Percentiles rank a stretch among this genome's conserved stretches.
Evolutionary conservation across 2,888 invertebrate species (phyloP).

Genomic region (Rhabditoides inermis): DNA sequence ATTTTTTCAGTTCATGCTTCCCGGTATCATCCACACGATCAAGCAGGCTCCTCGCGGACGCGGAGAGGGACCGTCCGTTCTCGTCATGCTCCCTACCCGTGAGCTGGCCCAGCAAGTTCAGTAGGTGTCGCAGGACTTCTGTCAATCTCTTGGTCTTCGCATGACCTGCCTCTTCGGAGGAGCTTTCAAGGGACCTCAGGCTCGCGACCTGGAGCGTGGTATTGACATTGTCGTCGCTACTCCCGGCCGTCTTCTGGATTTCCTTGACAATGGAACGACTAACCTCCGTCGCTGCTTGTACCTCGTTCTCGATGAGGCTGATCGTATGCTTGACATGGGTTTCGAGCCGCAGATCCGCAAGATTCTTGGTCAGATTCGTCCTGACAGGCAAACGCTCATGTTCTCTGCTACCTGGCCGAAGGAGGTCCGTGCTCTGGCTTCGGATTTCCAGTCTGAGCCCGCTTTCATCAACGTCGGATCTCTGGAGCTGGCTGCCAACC

Average conservation of each 20-base stretch:
- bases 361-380: slow-evolving; percentile 57
- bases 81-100: slow-evolving; percentile 55
- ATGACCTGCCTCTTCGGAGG: slow-evolving; percentile 97
- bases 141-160: slow-evolving; percentile 69
- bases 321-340: slow-evolving; percentile 61
- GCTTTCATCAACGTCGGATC: slow-evolving; percentile 96
- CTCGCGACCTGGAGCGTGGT: slow-evolving; percentile 56
- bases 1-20: slow-evolving; percentile 61
- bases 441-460: slow-evolving; percentile 87
- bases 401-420: slow-evolving; percentile 99
- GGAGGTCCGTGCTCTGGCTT: slow-evolving; percentile 85
- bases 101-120: slow-evolving; percentile 60
- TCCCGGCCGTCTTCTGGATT: slow-evolving; percentile 59
- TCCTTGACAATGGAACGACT: slow-evolving; percentile 53
- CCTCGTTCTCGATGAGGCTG: slow-evolving; percentile 71
- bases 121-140: slow-evolving; percentile 79
- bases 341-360: slow-evolving; percentile 60
- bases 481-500: slow-evolving; percentile 80
- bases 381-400: slow-evolving; percentile 78
- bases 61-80: slow-evolving; percentile 79
- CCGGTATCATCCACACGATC: slow-evolving; percentile 87
- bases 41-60: slow-evolving; percentile 75
- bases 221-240: slow-evolving; percentile 58
- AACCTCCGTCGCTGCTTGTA: slow-evolving; percentile 61
- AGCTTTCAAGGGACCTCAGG: slow-evolving; percentile 83